Conservation (phyloP, 2,888 invertebrate genomes). For the Plebejus anna region DNA sequence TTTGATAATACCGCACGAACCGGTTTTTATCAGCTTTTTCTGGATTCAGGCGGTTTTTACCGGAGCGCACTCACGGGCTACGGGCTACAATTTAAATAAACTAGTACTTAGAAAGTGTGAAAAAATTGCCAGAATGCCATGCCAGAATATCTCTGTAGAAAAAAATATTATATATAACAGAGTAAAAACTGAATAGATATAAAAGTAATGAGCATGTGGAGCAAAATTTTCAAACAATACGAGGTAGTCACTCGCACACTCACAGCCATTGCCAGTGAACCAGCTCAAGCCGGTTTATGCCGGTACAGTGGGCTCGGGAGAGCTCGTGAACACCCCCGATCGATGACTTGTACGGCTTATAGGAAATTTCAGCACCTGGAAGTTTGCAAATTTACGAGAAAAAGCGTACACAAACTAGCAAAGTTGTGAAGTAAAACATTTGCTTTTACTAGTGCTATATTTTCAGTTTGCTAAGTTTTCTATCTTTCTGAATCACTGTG, state of each 20-base stretch:
- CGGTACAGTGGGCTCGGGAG: neutral
- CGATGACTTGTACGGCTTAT: neutral
- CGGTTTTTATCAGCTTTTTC: neutral
- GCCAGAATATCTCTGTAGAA: neutral
- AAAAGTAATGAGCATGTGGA: neutral
- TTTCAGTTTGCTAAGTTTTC: neutral
- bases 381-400: neutral
- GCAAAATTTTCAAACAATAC: neutral
- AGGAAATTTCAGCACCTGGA: slow-evolving; percentile 6
- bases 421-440: neutral
- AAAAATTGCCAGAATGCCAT: neutral
- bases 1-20: neutral
- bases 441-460: neutral
- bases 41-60: neutral
- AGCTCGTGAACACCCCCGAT: slow-evolving; percentile 2
- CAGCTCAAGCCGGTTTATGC: neutral
- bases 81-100: neutral
- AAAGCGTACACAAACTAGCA: neutral
- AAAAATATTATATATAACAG: neutral
- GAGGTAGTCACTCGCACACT: neutral
- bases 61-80: neutral
- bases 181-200: neutral
- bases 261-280: slow-evolving; percentile 3
- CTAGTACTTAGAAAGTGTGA: neutral
- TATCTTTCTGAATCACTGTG: neutral